phyloP scores from a whole-genome alignment of 2,113 vertebrate species.

The Microcebus murinus region DNA sequence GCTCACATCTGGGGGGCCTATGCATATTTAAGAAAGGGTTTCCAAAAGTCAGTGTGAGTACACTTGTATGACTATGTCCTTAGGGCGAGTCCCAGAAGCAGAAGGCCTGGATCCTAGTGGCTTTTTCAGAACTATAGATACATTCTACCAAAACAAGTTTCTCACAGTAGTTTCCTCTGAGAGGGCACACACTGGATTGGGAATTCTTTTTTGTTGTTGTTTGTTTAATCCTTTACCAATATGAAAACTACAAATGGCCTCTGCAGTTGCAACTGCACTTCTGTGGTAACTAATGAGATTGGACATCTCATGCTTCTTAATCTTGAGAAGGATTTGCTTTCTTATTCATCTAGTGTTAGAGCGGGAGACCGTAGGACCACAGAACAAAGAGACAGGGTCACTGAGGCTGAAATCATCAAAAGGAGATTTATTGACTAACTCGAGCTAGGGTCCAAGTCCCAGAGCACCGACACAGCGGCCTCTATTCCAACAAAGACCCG shows the following conservation, averaged over 20 bases:
- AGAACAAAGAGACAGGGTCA: too few species aligned
- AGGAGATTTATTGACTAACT: too few species aligned
- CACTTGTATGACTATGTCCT: background rate
- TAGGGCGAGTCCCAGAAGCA: background rate
- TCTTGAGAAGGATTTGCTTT: background rate
- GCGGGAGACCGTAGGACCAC: too few species aligned
- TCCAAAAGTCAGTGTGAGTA: background rate
- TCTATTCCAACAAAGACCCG: too few species aligned
- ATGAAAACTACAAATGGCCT: background rate
- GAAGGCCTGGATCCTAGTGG: background rate
- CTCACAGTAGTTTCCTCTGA: background rate
- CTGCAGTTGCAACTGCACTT: background rate
- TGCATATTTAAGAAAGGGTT: background rate
- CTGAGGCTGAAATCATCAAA: too few species aligned
- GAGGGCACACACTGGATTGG: background rate
- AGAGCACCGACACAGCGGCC: too few species aligned
- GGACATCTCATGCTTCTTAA: background rate
- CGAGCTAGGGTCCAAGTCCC: too few species aligned
- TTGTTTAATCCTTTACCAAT: background rate
- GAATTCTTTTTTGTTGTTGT: background rate
- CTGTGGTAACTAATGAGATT: background rate
- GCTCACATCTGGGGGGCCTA: background rate
- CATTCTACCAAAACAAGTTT: background rate
- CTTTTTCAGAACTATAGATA: background rate
- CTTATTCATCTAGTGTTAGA: background rate